Conservation (phyloP, 2,113 vertebrate genomes). For the Colistium nudipinnis region DNA sequence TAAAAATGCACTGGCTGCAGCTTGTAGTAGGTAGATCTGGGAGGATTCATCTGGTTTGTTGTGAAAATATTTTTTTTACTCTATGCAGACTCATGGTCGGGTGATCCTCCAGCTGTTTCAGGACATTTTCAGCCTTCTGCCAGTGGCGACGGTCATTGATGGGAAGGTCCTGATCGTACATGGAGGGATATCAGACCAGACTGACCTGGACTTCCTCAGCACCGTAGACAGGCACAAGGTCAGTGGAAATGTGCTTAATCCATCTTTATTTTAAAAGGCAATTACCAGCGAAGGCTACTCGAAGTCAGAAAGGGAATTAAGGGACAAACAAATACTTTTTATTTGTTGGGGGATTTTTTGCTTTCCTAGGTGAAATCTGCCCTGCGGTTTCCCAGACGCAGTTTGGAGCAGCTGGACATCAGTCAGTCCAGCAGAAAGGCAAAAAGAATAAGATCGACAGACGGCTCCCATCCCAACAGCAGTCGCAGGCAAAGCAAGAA, state of each 20-base stretch:
- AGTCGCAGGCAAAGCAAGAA: constrained; percentile 51
- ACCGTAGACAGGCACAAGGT: constrained; percentile 90
- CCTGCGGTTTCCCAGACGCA: constrained; percentile 81
- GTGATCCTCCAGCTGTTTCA: constrained; percentile 88
- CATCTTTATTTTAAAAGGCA: background rate
- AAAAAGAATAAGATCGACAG: constrained; percentile 37
- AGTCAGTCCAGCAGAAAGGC: constrained; percentile 46
- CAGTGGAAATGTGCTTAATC: constrained; percentile 36
- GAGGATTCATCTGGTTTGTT: background rate
- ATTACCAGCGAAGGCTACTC: background rate
- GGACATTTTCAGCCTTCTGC: constrained; percentile 93
- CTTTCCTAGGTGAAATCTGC: constrained; percentile 88
- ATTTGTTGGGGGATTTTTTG: background rate
- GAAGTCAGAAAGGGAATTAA: constrained; percentile 17
- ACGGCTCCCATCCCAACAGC: constrained; percentile 59
- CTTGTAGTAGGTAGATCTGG: background rate
- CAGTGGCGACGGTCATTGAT: constrained; percentile 91
- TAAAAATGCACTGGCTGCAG: background rate
- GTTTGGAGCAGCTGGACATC: constrained; percentile 64
- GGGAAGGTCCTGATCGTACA: constrained; percentile 92
- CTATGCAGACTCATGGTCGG: constrained; percentile 82
- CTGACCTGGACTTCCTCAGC: constrained; percentile 88
- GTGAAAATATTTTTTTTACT: background rate
- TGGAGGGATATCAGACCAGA: constrained; percentile 93
- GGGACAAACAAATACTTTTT: too few relatives aligned